Conservation (phyloP, 2,797 vertebrate species). For the Lithobates sylvaticus region DNA sequence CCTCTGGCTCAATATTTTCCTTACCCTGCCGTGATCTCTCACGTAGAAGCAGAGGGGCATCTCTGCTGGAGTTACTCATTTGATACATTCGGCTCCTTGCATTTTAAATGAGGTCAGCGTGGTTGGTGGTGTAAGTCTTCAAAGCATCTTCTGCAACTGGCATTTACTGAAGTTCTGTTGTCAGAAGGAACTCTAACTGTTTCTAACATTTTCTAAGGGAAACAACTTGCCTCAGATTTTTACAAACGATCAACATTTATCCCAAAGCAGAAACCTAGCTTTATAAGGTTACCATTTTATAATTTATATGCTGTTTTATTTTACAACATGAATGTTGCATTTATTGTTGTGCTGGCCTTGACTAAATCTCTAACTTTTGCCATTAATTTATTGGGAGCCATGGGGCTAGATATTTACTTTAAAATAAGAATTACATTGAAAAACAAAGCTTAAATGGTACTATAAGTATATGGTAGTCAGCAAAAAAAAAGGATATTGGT, state of each 20-base stretch:
- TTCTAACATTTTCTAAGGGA: conserved; percentile 65
- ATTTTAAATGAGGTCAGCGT: conserved; percentile 83
- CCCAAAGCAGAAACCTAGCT: conserved; percentile 47
- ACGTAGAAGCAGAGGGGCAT: conserved; percentile 65
- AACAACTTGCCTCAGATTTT: conserved; percentile 56
- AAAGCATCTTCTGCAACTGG: conserved; percentile 78
- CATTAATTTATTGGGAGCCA: not conserved
- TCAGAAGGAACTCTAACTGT: conserved; percentile 66
- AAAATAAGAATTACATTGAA: not conserved
- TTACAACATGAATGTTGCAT: conserved; percentile 19
- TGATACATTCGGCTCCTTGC: conserved; percentile 74
- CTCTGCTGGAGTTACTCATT: conserved; percentile 68
- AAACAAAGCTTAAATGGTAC: not conserved
- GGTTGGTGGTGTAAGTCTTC: conserved; percentile 78
- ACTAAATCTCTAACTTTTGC: not conserved
- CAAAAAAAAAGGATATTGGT: not conserved
- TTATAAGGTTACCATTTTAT: conserved; percentile 55
- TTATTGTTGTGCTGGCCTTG: conserved; percentile 34
- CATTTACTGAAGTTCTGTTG: conserved; percentile 75
- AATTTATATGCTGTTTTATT: conserved; percentile 42
- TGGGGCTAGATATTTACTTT: not conserved
- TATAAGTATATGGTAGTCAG: not conserved
- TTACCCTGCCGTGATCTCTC: conserved; percentile 69
- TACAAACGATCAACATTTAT: conserved; percentile 63
- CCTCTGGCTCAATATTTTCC: conserved; percentile 71